Base-by-base conservation (phyloP, 2,888 invertebrate species). In the Drosophila mercatorum region DNA sequence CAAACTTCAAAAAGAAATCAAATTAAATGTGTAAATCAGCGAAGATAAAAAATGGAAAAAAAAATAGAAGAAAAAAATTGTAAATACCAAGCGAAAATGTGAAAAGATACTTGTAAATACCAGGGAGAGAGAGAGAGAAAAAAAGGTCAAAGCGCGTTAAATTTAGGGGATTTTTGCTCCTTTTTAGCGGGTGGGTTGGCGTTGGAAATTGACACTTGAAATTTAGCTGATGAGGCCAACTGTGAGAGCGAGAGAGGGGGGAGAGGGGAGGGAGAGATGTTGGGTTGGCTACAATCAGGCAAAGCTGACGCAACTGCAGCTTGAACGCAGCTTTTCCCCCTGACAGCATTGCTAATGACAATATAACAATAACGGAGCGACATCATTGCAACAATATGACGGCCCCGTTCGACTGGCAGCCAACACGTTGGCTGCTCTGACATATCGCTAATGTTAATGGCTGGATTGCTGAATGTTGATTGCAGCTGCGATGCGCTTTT, bases 1-100 rank as follows among this genome's bases (percentile, higher is more conserved):
- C 84, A 84, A 80, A 84, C 87, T 84, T 84, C 84, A 84, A 84
- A 81, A 86, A 86, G 86, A 86, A 88, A 88, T 86, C 83, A 88
- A 86, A 86, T 86, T 84, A 88, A 86, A 83, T 83, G 88, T 83
- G 88, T 75, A 81, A 86, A 83, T 80, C 72, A 78, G 76, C 68
- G 73, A 36, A 78, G 72, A 87, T 80, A 88, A 80, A 82, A 70
- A 40, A 78, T 71, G 85, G 78, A 88, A 79, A 80, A 70, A 80
- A 56, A 8, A 5, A n/a, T n/a, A 67, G 72, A 72, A 68, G 28
- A 28, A 28, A 81, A 57, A 55, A 55, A 72, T 52, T 67, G 72
- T 77, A 38, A 53, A 53, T 55, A 59, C 60, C 44, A 34, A 43
- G 46, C 57, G 26, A 38, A 46, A 52, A 53, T 47, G 47, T 47